Evolutionary conservation across 2,888 invertebrate genomes (phyloP), one percentile per base, ranked within the genome.

Genomic region (Drosophila anomalata): DNA sequence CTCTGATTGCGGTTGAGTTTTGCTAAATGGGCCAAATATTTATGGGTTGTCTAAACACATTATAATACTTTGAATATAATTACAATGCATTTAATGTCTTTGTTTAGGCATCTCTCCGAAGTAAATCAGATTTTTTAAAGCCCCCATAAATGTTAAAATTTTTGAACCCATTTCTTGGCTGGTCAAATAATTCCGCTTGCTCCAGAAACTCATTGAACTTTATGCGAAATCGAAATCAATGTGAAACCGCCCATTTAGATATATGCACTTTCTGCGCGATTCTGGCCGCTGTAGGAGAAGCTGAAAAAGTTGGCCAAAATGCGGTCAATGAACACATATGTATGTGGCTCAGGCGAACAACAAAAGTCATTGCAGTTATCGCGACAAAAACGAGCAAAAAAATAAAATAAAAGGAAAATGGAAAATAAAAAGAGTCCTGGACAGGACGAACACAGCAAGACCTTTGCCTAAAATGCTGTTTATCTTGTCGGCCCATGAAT

Each of bases 381-480:
- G 83, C 75, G 70, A 60, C 56, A 62, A 57, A 67, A 55, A 47
- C 47, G 51, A 52, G 55, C 14, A 46, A 53, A 44, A 29, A 57
- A 17, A 14, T 7, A 48, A 54, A 26, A 51, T 48, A 61, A 58
- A 41, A 31, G 11, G 17, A 57, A 36, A 36, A 36, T 42, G 20
- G 42, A 47, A 24, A 44, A 56, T 39, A 63, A 52, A 50, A 50
- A 39, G 29, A 47, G 41, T 53, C 56, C 58, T 65, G 70, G 52
- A 65, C 66, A 65, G 33, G 46, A 33, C 51, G 66, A 53, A 31
- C 58, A 42, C 47, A 63, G 69, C 55, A 48, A 77, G 79, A 80
- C 85, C 81, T 78, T 80, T 87, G 82, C 79, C 85, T 82, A 81
- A 81, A 82, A 85, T 72, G 73, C 79, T 82, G 87, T 87, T 87